Evolutionary conservation across 1,140 invertebrate species (phyloP).

Genomic region (Pseudomyrmex sp.): DNA sequence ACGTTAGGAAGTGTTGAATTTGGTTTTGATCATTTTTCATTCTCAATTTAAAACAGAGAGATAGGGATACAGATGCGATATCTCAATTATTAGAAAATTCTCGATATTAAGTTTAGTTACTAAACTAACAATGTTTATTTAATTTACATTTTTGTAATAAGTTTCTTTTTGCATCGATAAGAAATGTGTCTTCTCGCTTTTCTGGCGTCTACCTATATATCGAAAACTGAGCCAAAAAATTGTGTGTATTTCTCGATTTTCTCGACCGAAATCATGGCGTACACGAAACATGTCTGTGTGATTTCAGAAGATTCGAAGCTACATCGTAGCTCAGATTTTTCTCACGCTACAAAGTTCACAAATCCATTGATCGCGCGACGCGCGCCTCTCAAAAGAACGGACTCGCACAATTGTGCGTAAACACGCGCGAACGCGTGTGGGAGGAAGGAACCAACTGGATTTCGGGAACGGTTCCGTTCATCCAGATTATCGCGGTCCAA

Average conservation of each 20-base stretch:
- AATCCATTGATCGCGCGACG: slow-evolving; percentile 1
- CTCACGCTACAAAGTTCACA: neutral
- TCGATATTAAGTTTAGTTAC: too few relatives aligned
- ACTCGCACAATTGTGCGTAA: slow-evolving; percentile 7
- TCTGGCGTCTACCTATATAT: too few relatives aligned
- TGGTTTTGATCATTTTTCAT: neutral
- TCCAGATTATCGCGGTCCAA: slow-evolving; percentile 73
- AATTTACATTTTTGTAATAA: too few relatives aligned
- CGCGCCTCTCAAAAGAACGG: slow-evolving; percentile 22
- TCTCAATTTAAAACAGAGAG: neutral
- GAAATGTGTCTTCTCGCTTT: too few relatives aligned
- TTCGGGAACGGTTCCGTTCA: neutral
- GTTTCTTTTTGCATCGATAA: too few relatives aligned
- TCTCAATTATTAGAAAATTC: too few relatives aligned
- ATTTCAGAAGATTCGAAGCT: neutral
- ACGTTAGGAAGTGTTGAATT: neutral
- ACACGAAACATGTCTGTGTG: too few relatives aligned
- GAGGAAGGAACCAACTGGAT: slow-evolving; percentile 17
- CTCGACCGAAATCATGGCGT: too few relatives aligned
- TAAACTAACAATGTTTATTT: too few relatives aligned
- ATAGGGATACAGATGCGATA: too few relatives aligned
- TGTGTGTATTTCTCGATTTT: too few relatives aligned
- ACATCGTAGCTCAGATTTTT: neutral
- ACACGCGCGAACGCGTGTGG: slow-evolving; percentile 3
- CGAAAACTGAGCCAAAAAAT: too few relatives aligned